phyloP scores from a whole-genome alignment of 1,140 invertebrate species.

The Maconellicoccus hirsutus region DNA sequence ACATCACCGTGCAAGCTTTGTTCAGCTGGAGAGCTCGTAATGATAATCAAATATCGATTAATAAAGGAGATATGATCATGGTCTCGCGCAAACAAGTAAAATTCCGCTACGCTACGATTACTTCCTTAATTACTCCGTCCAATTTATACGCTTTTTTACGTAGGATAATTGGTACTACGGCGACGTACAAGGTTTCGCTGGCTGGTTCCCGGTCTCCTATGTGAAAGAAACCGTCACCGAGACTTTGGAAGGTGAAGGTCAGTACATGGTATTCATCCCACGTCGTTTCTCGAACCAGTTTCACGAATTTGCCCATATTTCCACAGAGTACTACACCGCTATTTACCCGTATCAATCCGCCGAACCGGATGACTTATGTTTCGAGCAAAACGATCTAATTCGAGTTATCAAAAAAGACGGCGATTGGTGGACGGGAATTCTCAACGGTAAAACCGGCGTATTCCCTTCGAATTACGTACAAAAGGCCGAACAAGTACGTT shows the following conservation, averaged over 20 bases:
- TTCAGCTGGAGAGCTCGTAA: slow-evolving; percentile 56
- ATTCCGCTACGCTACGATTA: neutral
- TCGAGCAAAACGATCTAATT: slow-evolving; percentile 83
- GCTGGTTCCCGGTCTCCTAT: slow-evolving; percentile 64
- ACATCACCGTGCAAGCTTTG: slow-evolving; percentile 42
- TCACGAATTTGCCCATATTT: neutral
- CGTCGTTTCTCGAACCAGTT: too few relatives aligned
- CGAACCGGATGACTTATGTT: slow-evolving; percentile 82
- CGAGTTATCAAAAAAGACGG: slow-evolving; percentile 78
- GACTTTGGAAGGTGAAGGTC: neutral
- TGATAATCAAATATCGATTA: slow-evolving; percentile 52
- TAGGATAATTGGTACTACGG: slow-evolving; percentile 59
- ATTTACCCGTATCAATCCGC: slow-evolving; percentile 72
- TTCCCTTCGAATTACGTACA: slow-evolving; percentile 92
- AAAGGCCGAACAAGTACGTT: slow-evolving; percentile 36
- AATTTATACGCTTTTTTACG: slow-evolving; percentile 21
- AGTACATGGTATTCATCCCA: neutral
- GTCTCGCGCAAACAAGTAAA: slow-evolving; percentile 50
- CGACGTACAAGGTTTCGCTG: slow-evolving; percentile 39
- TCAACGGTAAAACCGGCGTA: slow-evolving; percentile 74
- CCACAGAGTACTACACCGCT: slow-evolving; percentile 64
- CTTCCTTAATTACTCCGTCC: neutral
- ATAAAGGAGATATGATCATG: slow-evolving; percentile 51
- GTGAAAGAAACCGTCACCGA: slow-evolving; percentile 40
- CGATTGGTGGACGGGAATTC: slow-evolving; percentile 95